Evolutionary conservation across 2,797 vertebrate species (phyloP), one percentile per base, ranked within the genome.

Genomic region (Tolypeutes matacus): DNA sequence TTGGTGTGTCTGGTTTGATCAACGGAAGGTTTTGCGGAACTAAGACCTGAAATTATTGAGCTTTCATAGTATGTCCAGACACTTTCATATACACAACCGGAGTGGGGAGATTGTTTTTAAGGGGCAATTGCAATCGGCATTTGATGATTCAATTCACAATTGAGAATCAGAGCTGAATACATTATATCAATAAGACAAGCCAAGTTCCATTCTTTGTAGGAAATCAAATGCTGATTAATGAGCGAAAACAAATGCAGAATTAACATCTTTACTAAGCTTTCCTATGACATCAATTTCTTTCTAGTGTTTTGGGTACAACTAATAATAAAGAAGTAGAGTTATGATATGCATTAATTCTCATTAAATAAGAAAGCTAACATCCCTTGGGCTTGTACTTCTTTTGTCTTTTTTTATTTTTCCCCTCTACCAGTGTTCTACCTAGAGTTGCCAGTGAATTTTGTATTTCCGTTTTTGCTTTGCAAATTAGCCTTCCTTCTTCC

Each of bases 221-320:
- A 89, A 91, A 85, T 60, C 70, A 73, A 73, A 49, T 36, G 12
- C 1, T 34, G 46, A 86, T 89, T 75, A 65, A 69, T 53, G 56
- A 83, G 42, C 65, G 27, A 9, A 80, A 80, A 78, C 8, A 78
- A 86, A 60, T 51, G 34, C 56, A 95, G 34, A 23, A 31, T 58
- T 56, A 92, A 80, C 64, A 60, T 51, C 27, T 92, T 91, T 58
- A 81, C 17, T 67, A 90, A 81, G 72, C 17, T 49, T 92, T 80
- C 62, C 53, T 62, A 20, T 86, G 39, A 69, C 69, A 51, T 65
- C 29, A 91, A 56, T 29, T n/a, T n/a, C 49, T 92, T 86, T 84
- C 15, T 69, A 75, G 9, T 72, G 4, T 94, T 94, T 90, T 70
- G 36, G 80, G 29, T 31, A 89, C 1, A 82, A 85, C 51, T 82